Conservation (phyloP, 2,888 invertebrate species). For the Dinocampus coccinellae region DNA sequence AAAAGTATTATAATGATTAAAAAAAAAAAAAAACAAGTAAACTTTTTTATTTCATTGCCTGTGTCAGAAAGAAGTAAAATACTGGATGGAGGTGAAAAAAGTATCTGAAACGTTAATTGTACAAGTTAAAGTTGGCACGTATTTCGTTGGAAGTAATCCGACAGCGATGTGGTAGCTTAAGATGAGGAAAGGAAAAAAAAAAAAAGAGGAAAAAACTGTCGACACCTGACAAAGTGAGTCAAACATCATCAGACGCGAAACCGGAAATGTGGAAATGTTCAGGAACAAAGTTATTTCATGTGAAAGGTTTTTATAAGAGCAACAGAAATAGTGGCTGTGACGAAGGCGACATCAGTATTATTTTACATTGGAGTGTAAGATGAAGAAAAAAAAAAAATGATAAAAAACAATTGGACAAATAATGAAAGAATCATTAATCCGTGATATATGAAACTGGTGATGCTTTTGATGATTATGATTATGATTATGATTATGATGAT, state of each 20-base stretch:
- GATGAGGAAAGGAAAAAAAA: constrained; percentile 3
- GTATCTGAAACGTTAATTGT: constrained; percentile 22
- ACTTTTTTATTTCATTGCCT: not conserved
- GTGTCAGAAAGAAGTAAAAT: not conserved
- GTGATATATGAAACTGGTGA: not conserved
- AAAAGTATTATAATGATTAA: constrained; percentile 6
- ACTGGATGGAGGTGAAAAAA: not conserved
- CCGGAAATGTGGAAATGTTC: constrained; percentile 32
- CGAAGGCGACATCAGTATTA: too few species aligned
- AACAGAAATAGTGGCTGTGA: too few species aligned
- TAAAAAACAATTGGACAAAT: not conserved
- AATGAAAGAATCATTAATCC: not conserved
- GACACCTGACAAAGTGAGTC: constrained; percentile 35
- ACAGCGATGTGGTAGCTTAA: constrained; percentile 14
- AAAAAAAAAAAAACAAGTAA: not conserved
- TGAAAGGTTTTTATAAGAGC: constrained; percentile 7
- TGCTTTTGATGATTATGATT: not conserved
- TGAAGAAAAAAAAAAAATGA: not conserved
- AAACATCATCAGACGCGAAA: constrained; percentile 38
- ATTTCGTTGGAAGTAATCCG: constrained; percentile 29
- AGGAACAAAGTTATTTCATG: constrained; percentile 21
- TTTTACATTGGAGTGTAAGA: constrained; percentile 9
- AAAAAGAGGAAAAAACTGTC: constrained; percentile 20
- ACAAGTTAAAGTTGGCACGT: constrained; percentile 25
- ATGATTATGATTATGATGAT: not conserved